Base-by-base conservation (phyloP, 2,888 invertebrate genomes). In the Stramonita haemastoma region DNA sequence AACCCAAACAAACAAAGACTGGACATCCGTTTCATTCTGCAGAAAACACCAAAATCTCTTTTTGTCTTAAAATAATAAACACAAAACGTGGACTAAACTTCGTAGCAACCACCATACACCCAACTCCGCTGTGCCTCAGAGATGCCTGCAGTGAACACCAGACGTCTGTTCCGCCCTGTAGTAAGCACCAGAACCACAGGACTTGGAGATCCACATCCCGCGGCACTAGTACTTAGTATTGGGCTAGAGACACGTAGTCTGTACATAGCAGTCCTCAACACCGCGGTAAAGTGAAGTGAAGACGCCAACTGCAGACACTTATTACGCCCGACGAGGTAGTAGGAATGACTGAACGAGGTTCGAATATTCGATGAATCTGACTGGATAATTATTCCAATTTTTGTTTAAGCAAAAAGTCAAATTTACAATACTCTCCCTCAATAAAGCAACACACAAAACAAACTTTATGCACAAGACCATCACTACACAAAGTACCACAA, bases 151-250 rank as follows among this genome's bases (percentile, higher is more conserved):
- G 66, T 66, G 26, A 17, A 5, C 19, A 73, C n/a, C n/a, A 29
- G 79, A 79, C 22, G 81, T 17, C 11, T 46, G 81, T 83, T 83
- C 81, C 81, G 81, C 81, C 85, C 85, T 85, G 85, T 85, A 85
- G 85, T 85, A 85, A 85, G 85, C 29, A 85, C 85, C 85, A 85
- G 85, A 85, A 57, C 85, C 85, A 85, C 85, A 60, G 85, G 85
- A 85, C 57, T 15, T 85, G 5, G 17, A 57, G 29, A 1, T 8
- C 19, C 57, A 85, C 85, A 56, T 85, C 85, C 85, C 85, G 85
- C 85, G 85, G 85, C 85, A 85, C 85, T 85, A 85, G 85, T 85
- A 85, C 85, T 85, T 85, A 85, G 81, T 83, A 83, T 36, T 83
- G 81, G 81, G 46, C 81, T 83, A 29, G 81, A 66, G 66, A 26